Conservation (phyloP, 1,140 invertebrate genomes). For the Dendrolimus kikuchii region DNA sequence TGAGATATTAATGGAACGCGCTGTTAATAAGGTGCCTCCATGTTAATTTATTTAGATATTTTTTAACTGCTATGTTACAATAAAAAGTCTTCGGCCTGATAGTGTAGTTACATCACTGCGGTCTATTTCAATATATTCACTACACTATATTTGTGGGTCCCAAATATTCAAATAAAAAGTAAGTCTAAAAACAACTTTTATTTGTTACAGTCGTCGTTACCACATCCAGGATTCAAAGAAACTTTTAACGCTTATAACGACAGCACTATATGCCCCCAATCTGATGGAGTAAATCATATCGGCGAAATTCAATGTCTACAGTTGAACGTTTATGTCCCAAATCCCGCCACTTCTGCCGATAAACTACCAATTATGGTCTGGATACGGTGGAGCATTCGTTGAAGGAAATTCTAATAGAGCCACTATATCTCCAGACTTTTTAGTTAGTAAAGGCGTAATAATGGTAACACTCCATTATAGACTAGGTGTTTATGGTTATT, state of each 20-base stretch:
- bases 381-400: slow-evolving; percentile 6
- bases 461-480: slow-evolving; percentile 10
- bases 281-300: slow-evolving; percentile 6
- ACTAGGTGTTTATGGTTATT: slow-evolving; percentile 11
- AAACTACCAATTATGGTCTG: slow-evolving; percentile 73
- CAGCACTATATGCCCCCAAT: slow-evolving; percentile 9
- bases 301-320: slow-evolving; percentile 41
- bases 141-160: too few relatives aligned
- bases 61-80: too few relatives aligned
- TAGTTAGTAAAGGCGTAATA: slow-evolving; percentile 10
- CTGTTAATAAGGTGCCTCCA: too few relatives aligned
- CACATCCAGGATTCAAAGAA: slow-evolving; percentile 4
- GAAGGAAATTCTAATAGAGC: not conserved
- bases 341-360: slow-evolving; percentile 17
- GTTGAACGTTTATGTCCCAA: slow-evolving; percentile 46
- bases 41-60: too few relatives aligned
- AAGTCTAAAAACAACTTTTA: not conserved
- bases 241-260: slow-evolving; percentile 10
- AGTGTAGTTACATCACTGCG: too few relatives aligned
- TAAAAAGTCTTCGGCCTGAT: too few relatives aligned
- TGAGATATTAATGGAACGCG: too few relatives aligned
- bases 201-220: slow-evolving; percentile 7
- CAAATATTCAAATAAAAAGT: too few relatives aligned
- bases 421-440: not conserved
- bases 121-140: too few relatives aligned